Evolutionary conservation across 1,140 invertebrate genomes (phyloP).

Genomic region (Drosophila kurseongensis): DNA sequence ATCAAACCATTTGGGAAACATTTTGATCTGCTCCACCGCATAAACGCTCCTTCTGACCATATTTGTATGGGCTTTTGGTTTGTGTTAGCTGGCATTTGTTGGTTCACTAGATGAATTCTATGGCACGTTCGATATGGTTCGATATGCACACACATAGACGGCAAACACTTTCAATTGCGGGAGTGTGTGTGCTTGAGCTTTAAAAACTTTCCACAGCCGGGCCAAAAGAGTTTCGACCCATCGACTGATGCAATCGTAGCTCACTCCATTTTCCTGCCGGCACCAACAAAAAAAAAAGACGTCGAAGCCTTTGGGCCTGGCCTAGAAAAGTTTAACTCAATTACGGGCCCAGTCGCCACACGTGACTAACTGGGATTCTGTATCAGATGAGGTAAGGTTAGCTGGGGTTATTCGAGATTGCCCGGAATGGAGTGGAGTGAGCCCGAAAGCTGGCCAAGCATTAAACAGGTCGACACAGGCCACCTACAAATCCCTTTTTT

Average conservation of each 20-base stretch:
- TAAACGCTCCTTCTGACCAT: slow-evolving; percentile 41
- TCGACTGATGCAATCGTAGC: slow-evolving; percentile 66
- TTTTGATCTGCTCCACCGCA: slow-evolving; percentile 19
- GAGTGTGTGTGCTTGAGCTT: slow-evolving; percentile 34
- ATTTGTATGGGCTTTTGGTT: slow-evolving; percentile 19
- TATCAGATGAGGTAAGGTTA: slow-evolving; percentile 48
- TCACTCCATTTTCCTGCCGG: slow-evolving; percentile 11
- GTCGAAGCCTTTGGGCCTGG: slow-evolving; percentile 63
- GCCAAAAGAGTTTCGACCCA: slow-evolving; percentile 40
- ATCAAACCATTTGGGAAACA: background rate
- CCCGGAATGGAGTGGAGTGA: slow-evolving; percentile 15
- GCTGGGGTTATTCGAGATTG: slow-evolving; percentile 20
- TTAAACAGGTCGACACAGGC: slow-evolving; percentile 62
- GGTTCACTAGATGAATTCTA: slow-evolving; percentile 46
- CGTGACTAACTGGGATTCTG: slow-evolving; percentile 63
- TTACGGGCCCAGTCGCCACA: slow-evolving; percentile 63
- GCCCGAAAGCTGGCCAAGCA: slow-evolving; percentile 60
- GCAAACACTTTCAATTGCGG: slow-evolving; percentile 52
- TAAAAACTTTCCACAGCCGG: slow-evolving; percentile 63
- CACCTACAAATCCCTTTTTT: slow-evolving; percentile 74
- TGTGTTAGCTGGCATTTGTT: slow-evolving; percentile 41
- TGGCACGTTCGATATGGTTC: slow-evolving; percentile 55
- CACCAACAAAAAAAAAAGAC: slow-evolving; percentile 23
- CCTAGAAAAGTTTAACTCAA: slow-evolving; percentile 82
- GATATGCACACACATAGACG: slow-evolving; percentile 44